phyloP scores from a whole-genome alignment of 35 echinoderm and acorn worm species.

The Diadema setosum region DNA sequence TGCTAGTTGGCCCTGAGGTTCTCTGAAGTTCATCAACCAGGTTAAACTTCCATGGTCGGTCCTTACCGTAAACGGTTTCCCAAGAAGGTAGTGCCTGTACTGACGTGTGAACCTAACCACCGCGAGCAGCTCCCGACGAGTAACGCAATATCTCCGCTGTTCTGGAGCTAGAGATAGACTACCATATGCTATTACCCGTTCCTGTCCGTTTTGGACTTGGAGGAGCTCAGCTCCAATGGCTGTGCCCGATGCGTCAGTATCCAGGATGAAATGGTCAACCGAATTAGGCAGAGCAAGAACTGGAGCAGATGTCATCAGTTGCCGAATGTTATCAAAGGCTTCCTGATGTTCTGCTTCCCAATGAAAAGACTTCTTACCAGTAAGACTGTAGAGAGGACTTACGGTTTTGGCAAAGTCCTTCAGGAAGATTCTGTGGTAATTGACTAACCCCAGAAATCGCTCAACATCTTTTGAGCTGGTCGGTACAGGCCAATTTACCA shows the following conservation, averaged over 20 bases:
- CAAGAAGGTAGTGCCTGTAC: too few relatives aligned
- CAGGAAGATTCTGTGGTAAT: conserved; percentile 46
- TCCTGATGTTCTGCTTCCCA: conserved; percentile 37
- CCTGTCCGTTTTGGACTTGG: too few relatives aligned
- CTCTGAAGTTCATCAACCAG: too few relatives aligned
- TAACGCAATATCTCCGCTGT: too few relatives aligned
- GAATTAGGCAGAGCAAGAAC: conserved; percentile 25
- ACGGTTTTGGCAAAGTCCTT: conserved; percentile 16
- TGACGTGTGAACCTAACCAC: too few relatives aligned
- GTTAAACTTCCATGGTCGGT: too few relatives aligned
- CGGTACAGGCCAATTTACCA: conserved; percentile 22
- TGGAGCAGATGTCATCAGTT: neutral
- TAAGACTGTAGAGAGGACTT: conserved; percentile 1
- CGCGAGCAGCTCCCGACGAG: too few relatives aligned
- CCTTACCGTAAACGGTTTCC: too few relatives aligned
- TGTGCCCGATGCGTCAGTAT: neutral
- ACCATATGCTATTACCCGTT: too few relatives aligned
- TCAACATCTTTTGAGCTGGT: conserved; percentile 7
- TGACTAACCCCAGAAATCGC: conserved; percentile 29
- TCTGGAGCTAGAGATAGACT: too few relatives aligned
- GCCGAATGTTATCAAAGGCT: conserved; percentile 23
- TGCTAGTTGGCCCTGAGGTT: too few relatives aligned
- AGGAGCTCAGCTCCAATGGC: neutral
- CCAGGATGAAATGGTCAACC: neutral
- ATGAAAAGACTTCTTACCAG: neutral